Base-by-base conservation (phyloP, 2,797 vertebrate species). In the Mormyrops boulengeri region DNA sequence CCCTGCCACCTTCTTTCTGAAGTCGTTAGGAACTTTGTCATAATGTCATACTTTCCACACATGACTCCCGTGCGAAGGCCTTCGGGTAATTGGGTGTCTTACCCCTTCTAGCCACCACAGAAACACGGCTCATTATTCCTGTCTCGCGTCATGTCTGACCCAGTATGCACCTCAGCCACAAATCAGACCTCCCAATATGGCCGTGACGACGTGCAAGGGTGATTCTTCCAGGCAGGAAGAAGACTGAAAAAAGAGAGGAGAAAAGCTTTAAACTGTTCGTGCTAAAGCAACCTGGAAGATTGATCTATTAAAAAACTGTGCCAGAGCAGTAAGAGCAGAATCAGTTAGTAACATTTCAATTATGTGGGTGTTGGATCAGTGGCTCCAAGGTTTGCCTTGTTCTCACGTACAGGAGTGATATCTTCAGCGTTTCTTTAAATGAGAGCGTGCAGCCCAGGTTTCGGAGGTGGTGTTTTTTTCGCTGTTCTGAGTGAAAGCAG, bases 361-460 rank as follows among this genome's bases (percentile, higher is more conserved):
- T 47, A 91, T 91, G 90, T 85, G 44, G 92, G 69, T 82, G 87
- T 30, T 89, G 87, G 87, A 7, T 47, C 89, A 90, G 17, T 87
- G 84, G 88, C 89, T 86, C 80, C 3, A 47, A 84, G 80, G 30
- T 86, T 14, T 3, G 80, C 88, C 69, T 55, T 87, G 49, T 38
- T 82, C 88, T 90, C 82, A 73, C 30, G 6, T 55, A 84, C 90
- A 90, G 90, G 91, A 49, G 62, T 84, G 88, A 66, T 84, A 34
- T 91, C 88, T 91, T n/a, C 49, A 88, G 89, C 9, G 30, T 19
- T 53, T 66, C 55, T 84, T 55, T 53, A 30, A 11, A 34, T 19
- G 88, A 7, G 87, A 77, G 44, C 73, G 52, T 49, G 66, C 80
- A 82, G 66, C 73, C 89, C 62, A 8, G 53, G 90, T 88, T 90